Evolutionary conservation across 2,113 vertebrate species (phyloP), one percentile per base, ranked within the genome.

Genomic region (Strix aluco): DNA sequence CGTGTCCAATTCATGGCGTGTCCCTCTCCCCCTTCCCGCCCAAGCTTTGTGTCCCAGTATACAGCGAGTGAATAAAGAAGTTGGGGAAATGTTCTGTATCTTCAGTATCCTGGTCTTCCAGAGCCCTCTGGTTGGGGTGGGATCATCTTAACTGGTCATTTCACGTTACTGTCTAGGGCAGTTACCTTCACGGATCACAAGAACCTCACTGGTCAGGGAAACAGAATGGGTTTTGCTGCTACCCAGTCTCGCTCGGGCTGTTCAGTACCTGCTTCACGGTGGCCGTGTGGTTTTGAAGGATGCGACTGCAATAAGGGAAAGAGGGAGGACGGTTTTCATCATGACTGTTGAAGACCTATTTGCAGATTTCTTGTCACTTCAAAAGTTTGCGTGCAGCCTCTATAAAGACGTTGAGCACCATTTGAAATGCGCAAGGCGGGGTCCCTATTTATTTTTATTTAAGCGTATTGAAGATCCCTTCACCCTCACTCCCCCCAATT

Each of bases 31-130:
- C 92, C 0, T 4, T 47, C 89, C 94, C 7, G 4, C 94, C 81
- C 85, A 70, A 91, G 96, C 96, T 97, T 96, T 92, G 94, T 96
- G 96, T 96, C 97, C 97, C 94, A 83, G 86, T 92, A 80, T 91
- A 67, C 88, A 97, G 88, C 4, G 22, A 96, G 86, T 6, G 92
- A 92, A 78, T 67, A 66, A 82, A 94, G 92, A 42, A 94, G 81
- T 89, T 96, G 97, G 96, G 90, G 96, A 97, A 98, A 97, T 97
- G 98, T 98, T 99, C 98, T 99, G 98, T 99, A 98, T 99, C 98
- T 98, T 98, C 98, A 98, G 98, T 98, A 98, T 98, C 98, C 98
- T 98, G 97, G 97, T 98, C 97, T 98, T 98, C 97, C 97, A 96
- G 95, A 98, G 97, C 97, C 96, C 96, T 98, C 97, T 98, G 97